A percentile compares a stretch with the other conserved stretches of the same genome.
Conservation (phyloP, 2,797 vertebrate genomes). For the Coregonus ussuriensis region DNA sequence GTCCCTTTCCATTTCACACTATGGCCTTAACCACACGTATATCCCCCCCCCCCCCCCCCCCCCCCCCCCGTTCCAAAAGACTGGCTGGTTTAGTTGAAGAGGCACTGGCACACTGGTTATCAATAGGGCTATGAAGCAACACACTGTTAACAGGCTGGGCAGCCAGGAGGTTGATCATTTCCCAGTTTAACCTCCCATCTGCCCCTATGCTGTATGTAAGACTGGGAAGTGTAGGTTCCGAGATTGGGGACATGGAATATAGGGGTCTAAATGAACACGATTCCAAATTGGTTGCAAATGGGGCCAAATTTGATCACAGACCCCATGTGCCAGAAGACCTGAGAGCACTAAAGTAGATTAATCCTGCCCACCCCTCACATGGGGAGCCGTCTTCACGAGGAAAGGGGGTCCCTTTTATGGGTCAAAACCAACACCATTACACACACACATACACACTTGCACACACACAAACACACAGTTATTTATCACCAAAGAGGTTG, state of each 20-base stretch:
- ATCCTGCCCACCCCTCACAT: constrained; percentile 50
- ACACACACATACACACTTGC: constrained; percentile 39
- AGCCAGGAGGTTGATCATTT: not conserved
- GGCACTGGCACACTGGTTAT: constrained; percentile 29
- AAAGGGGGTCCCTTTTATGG: constrained; percentile 56
- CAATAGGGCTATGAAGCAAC: constrained; percentile 10
- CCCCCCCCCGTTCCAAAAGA: constrained; percentile 25
- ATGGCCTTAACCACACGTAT: not conserved
- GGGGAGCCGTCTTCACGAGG: constrained; percentile 59
- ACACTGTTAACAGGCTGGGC: not conserved
- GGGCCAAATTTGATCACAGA: constrained; percentile 65
- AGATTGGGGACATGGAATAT: not conserved
- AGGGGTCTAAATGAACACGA: constrained; percentile 47
- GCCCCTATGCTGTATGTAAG: not conserved
- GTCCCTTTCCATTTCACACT: constrained; percentile 54
- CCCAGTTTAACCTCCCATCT: not conserved
- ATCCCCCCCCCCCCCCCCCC: too few relatives aligned
- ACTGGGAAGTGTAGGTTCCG: constrained; percentile 13
- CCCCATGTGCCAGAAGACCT: constrained; percentile 49
- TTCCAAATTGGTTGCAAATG: constrained; percentile 59
- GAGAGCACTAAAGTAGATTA: constrained; percentile 62
- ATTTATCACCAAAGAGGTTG: constrained; percentile 70
- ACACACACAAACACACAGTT: constrained; percentile 71
- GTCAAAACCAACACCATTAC: constrained; percentile 55
- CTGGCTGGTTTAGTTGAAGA: constrained; percentile 43